Evolutionary conservation across 2,888 invertebrate genomes (phyloP), one percentile per base, ranked within the genome.

Genomic region (Danaus chrysippus): DNA sequence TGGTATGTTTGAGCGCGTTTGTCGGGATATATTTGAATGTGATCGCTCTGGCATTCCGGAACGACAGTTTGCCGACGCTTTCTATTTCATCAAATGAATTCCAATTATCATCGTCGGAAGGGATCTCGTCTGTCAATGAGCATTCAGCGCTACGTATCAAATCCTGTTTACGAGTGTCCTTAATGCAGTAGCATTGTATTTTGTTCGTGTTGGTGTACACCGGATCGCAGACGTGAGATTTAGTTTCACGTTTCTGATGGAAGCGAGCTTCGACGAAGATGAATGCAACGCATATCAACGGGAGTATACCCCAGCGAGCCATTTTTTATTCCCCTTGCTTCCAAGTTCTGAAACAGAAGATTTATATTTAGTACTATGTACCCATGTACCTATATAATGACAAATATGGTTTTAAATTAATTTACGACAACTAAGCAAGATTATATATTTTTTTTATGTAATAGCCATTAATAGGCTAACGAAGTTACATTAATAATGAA

Each of bases 11-110:
- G 17, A 95, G 82, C 19, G 94, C 93, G 68, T 92, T 92, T 2
- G 93, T 94, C 0, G 96, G 96, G 57, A 96, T 91, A 73, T 93
- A 94, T 56, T 92, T 93, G 44, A 96, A 79, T 1, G 92, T 88
- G 3, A 93, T 93, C 64, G 93, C 93, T 71, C 92, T 92, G 44
- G 94, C 92, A 15, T 94, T 93, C 55, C 93, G 92, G 58, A 96
- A 91, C 53, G 92, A 93, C n/a, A 96, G 84, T 76, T 93, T 93
- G 19, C 91, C 90, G 13, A 94, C 77, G 54, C 92, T 91, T 64
- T 92, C 92, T 70, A 96, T 93, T 34, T 92, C 91, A 52, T 86
- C 84, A 78, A 96, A 95, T 61, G 92, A 84, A 11, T 91, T 90
- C 96, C 96, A 96, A 58, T 92, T 87, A 3, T 90, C 86, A 73